Evolutionary conservation across 2,888 invertebrate genomes (phyloP).

Genomic region (Kryphioiulus occultus): DNA sequence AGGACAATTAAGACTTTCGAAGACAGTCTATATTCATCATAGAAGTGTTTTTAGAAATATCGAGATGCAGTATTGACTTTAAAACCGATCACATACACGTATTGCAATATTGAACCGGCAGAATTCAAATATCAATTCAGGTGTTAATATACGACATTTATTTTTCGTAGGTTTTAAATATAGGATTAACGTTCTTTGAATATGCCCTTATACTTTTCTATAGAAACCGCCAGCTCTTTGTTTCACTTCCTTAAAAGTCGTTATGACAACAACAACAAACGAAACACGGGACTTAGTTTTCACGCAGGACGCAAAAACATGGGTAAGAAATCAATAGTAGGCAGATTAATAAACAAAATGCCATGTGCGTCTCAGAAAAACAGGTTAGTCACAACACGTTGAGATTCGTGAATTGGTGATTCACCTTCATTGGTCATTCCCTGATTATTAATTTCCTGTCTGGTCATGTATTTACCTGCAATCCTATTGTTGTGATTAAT

Average conservation of each 20-base stretch:
- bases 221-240: neutral
- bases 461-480: no score
- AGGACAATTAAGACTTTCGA: no score
- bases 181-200: neutral
- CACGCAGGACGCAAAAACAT: neutral
- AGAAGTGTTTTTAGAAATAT: no score
- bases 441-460: neutral
- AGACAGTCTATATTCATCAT: no score
- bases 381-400: neutral
- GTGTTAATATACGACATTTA: no score
- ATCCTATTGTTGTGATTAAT: no score
- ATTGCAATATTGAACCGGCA: no score
- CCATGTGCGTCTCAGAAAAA: neutral
- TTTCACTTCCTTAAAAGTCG: neutral
- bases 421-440: neutral
- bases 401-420: neutral
- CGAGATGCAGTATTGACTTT: no score
- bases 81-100: no score
- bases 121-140: no score
- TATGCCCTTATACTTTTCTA: neutral
- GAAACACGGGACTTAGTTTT: neutral
- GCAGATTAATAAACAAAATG: neutral
- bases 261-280: constrained; percentile 20
- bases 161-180: no score
- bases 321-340: neutral